Evolutionary conservation across 1,140 invertebrate species (phyloP).

Genomic region (Ridgeia piscesae): DNA sequence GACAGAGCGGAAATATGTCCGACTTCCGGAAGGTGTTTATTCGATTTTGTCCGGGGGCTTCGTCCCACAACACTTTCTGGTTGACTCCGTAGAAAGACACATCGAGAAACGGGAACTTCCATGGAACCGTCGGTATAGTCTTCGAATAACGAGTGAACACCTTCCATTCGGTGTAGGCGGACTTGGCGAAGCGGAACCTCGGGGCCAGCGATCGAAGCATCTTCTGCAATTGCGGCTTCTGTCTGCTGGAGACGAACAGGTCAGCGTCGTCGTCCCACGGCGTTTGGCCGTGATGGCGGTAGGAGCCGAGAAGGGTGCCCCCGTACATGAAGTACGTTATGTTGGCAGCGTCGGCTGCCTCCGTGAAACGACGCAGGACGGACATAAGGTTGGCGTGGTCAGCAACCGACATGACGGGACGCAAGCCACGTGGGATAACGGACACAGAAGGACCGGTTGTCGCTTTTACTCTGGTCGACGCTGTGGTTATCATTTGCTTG

Average conservation of each 20-base stretch:
- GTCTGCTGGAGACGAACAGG: constrained; percentile 35
- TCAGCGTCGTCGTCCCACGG: constrained; percentile 54
- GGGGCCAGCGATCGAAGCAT: not conserved
- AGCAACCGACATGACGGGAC: not conserved
- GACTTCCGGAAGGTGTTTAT: not conserved
- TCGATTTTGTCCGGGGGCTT: not conserved
- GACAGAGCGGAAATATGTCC: not conserved
- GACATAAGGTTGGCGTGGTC: not conserved
- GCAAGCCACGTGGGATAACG: not conserved
- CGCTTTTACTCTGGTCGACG: not conserved
- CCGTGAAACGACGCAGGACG: not conserved
- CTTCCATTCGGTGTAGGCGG: not conserved
- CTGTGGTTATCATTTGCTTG: not conserved
- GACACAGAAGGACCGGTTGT: not conserved
- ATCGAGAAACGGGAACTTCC: constrained; percentile 12
- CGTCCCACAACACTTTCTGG: not conserved
- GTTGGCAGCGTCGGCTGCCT: constrained; percentile 31
- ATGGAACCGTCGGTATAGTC: not conserved
- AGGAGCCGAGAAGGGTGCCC: constrained; percentile 43
- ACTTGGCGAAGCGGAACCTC: not conserved
- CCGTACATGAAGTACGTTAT: constrained; percentile 44
- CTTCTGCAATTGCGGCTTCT: constrained; percentile 25
- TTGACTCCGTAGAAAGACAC: not conserved
- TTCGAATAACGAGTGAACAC: not conserved
- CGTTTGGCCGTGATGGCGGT: constrained; percentile 41